A percentile compares a stretch with the other conserved stretches of the same genome.
Conservation (phyloP, 2,888 invertebrate genomes). For the Agrotis ipsilon region DNA sequence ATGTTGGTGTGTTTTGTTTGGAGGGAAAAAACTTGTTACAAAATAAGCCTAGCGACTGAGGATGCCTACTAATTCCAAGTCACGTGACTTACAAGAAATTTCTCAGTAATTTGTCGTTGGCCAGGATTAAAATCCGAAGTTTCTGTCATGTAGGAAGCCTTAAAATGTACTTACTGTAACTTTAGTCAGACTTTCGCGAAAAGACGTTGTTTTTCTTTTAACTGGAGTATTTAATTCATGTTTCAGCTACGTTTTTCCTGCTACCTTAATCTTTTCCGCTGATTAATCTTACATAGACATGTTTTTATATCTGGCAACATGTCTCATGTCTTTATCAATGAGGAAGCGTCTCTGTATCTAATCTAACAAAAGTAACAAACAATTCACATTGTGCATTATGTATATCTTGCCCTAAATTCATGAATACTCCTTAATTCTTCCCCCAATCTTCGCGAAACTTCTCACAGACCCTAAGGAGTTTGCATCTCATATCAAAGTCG, state of each 20-base stretch:
- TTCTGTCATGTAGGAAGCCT: conserved; percentile 23
- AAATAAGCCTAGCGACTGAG: conserved; percentile 23
- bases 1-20: conserved; percentile 26
- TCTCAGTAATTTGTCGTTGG: conserved; percentile 1
- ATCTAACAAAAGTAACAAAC: conserved; percentile 42
- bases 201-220: not conserved
- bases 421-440: conserved; percentile 55
- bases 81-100: conserved; percentile 39
- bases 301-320: not conserved
- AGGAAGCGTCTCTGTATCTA: conserved; percentile 5
- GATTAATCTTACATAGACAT: not conserved
- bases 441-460: conserved; percentile 51
- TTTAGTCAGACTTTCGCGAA: conserved; percentile 6
- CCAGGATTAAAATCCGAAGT: conserved; percentile 17
- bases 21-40: conserved; percentile 14
- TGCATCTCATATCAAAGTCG: conserved; percentile 73
- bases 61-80: conserved; percentile 18
- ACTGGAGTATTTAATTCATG: conserved; percentile 3
- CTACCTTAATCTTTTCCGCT: not conserved
- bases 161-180: conserved; percentile 5
- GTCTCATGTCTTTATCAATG: not conserved
- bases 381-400: conserved; percentile 27
- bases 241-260: conserved; percentile 1
- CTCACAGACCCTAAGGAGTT: conserved; percentile 61
- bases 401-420: conserved; percentile 31